phyloP scores from a whole-genome alignment of 2,113 vertebrate species.

The Caloenas nicobarica region DNA sequence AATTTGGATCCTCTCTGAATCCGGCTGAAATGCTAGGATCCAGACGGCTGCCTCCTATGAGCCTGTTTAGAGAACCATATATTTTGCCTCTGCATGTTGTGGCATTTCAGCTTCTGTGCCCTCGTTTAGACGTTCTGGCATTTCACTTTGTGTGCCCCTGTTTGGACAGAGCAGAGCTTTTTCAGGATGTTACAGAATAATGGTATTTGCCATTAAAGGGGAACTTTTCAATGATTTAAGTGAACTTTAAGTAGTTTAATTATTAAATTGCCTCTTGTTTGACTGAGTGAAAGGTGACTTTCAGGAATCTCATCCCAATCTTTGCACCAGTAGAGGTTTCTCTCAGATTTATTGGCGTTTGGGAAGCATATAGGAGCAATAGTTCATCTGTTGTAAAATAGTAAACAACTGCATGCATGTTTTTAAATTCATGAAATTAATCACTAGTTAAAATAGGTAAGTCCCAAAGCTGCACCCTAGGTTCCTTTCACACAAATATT shows the following conservation, averaged over 20 bases:
- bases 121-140: neutral
- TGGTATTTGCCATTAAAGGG: rapidly evolving
- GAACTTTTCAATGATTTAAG: neutral
- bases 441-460: neutral
- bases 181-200: neutral
- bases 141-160: neutral
- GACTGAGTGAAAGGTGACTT: neutral
- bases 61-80: neutral
- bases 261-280: neutral
- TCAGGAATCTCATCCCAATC: neutral
- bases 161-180: neutral
- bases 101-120: neutral
- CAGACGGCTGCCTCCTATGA: neutral
- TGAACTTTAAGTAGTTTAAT: neutral
- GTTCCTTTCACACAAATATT: neutral
- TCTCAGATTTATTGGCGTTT: neutral
- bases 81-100: neutral
- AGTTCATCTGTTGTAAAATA: neutral
- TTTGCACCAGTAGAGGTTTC: neutral
- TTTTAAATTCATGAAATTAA: neutral
- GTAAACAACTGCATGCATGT: neutral
- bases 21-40: neutral
- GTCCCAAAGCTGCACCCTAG: neutral
- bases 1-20: neutral
- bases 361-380: neutral